phyloP scores from a whole-genome alignment of 2,797 vertebrate genomes.

The Cryptoprocta ferox region DNA sequence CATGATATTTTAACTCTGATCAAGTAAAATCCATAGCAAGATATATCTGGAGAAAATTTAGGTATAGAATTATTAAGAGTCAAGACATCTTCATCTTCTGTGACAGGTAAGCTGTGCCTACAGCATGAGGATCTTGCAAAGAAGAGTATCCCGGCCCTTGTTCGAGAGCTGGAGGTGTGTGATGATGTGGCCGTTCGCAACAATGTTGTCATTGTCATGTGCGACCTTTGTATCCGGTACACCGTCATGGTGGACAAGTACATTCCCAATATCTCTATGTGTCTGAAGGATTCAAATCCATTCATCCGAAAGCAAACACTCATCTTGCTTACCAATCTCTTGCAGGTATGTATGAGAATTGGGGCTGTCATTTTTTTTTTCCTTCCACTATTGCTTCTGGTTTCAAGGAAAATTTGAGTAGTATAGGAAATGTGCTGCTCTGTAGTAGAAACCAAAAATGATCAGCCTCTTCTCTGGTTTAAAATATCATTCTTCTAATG shows the following conservation, averaged over 20 bases:
- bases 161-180: slow-evolving; percentile 93
- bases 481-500: background rate
- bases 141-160: slow-evolving; percentile 92
- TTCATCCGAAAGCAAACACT: slow-evolving; percentile 94
- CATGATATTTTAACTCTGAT: background rate
- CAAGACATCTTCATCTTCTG: accelerated
- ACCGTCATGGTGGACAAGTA: slow-evolving; percentile 94
- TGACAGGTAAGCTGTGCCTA: slow-evolving; percentile 94
- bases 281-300: slow-evolving; percentile 90
- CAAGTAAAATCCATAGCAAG: background rate
- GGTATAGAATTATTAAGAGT: background rate
- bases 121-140: slow-evolving; percentile 94
- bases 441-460: background rate
- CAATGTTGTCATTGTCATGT: slow-evolving; percentile 94
- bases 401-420: background rate
- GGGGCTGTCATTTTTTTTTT: accelerated
- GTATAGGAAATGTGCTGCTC: background rate
- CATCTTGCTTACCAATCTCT: slow-evolving; percentile 95
- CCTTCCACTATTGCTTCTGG: background rate
- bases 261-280: slow-evolving; percentile 92
- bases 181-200: slow-evolving; percentile 91
- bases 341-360: slow-evolving; percentile 89
- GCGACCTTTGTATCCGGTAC: slow-evolving; percentile 95
- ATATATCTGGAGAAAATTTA: background rate
- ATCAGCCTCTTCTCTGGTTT: background rate